These are phyloP conservation scores for Choloepus didactylus DNA, from an alignment of 2,797 vertebrate genomes.

Conservation along the genomic window DNA sequence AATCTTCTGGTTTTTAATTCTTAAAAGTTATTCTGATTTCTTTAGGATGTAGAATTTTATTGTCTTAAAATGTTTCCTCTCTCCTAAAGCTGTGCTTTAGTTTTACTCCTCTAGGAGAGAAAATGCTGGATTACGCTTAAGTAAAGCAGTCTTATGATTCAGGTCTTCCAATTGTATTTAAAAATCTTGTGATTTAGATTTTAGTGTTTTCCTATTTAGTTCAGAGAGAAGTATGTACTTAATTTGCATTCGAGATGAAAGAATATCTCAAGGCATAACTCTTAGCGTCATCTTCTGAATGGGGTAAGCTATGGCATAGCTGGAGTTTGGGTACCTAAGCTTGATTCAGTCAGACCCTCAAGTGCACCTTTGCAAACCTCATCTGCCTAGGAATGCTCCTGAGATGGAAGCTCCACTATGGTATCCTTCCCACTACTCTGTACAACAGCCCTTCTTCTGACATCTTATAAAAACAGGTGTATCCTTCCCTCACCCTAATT, in stretches of 20 bases:
- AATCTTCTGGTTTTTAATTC: constrained; percentile 48
- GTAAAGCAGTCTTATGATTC: background rate
- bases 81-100: background rate
- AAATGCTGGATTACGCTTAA: constrained; percentile 45
- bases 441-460: background rate
- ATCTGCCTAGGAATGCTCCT: background rate
- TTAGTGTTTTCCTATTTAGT: constrained; percentile 27
- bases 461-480: background rate
- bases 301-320: background rate
- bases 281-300: background rate
- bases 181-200: constrained; percentile 53
- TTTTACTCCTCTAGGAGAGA: background rate
- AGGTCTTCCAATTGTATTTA: constrained; percentile 51
- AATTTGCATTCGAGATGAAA: constrained; percentile 39
- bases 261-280: background rate
- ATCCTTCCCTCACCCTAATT: background rate
- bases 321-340: background rate
- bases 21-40: constrained; percentile 33
- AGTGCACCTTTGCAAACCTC: background rate
- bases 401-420: background rate
- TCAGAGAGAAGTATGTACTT: background rate
- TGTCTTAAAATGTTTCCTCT: constrained; percentile 35
- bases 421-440: background rate
- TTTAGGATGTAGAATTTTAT: constrained; percentile 23
- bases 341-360: background rate